phyloP scores from a whole-genome alignment of 2,797 vertebrate genomes.

The Atherinosoma microstoma region DNA sequence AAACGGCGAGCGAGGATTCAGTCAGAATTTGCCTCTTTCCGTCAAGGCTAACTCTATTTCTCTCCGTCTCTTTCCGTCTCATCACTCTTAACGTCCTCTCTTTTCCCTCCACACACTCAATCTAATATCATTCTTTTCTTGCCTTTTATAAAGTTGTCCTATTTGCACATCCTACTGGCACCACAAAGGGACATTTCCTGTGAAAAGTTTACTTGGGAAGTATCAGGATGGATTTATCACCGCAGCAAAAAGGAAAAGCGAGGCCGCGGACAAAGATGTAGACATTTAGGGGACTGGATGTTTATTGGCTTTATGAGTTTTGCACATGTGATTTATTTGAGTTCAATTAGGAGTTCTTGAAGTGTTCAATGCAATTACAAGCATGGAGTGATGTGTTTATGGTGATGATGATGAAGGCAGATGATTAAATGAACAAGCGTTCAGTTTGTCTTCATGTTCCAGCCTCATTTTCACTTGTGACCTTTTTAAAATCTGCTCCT shows the following conservation, averaged over 20 bases:
- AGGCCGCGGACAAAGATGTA: conserved; percentile 8
- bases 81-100: conserved; percentile 45
- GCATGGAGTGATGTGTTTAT: conserved; percentile 49
- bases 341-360: conserved; percentile 30
- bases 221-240: conserved; percentile 49
- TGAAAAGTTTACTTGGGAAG: conserved; percentile 60
- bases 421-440: conserved; percentile 48
- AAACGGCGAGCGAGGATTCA: conserved; percentile 36
- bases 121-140: conserved; percentile 41
- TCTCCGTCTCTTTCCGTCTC: conserved; percentile 48
- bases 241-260: conserved; percentile 21
- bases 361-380: conserved; percentile 46
- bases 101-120: conserved; percentile 1
- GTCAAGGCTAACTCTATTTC: conserved; percentile 53
- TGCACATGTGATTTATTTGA: conserved; percentile 28
- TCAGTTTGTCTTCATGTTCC: conserved; percentile 27
- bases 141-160: conserved; percentile 44
- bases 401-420: conserved; percentile 38
- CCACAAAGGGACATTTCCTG: conserved; percentile 51
- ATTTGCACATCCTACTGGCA: conserved; percentile 51
- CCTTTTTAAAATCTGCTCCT: not conserved
- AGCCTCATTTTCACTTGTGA: conserved; percentile 8
- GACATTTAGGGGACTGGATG: conserved; percentile 15
- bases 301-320: conserved; percentile 27
- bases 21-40: conserved; percentile 50